Evolutionary conservation across 2,113 vertebrate species (phyloP).

Genomic region (Laterallus jamaicensis): DNA sequence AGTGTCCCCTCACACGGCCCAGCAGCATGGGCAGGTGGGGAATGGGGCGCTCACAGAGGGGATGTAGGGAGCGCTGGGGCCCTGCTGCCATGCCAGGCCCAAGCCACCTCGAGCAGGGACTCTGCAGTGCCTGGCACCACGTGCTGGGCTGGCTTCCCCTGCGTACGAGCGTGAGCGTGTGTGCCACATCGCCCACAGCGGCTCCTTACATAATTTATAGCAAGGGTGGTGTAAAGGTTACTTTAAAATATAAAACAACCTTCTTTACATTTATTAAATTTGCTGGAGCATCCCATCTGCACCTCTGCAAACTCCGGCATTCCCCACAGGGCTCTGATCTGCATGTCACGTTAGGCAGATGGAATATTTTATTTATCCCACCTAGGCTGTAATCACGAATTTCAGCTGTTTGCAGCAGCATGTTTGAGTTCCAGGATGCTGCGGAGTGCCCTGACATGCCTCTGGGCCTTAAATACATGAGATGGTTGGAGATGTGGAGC

Average conservation of each 20-base stretch:
- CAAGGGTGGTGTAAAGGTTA: constrained; percentile 58
- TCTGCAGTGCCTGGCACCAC: neutral
- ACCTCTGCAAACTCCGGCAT: constrained; percentile 37
- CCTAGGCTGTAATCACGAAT: constrained; percentile 37
- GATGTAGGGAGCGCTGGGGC: neutral
- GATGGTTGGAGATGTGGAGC: neutral
- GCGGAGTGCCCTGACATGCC: neutral
- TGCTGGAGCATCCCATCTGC: constrained; percentile 60
- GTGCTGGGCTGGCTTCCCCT: neutral
- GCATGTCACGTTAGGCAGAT: constrained; percentile 66
- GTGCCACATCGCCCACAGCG: neutral
- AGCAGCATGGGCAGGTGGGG: neutral
- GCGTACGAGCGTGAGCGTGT: neutral
- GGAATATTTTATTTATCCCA: constrained; percentile 71
- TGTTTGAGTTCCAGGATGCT: constrained; percentile 9
- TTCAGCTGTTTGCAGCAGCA: constrained; percentile 46
- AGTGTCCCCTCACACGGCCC: neutral
- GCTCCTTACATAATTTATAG: constrained; percentile 58
- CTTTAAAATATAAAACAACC: constrained; percentile 62
- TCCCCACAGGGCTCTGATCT: constrained; percentile 66
- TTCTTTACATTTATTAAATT: constrained; percentile 60
- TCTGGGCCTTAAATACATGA: neutral
- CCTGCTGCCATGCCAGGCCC: accelerated
- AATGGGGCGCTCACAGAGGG: too few relatives aligned
- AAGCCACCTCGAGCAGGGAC: neutral